These are phyloP conservation scores for Zaprionus obscuricornis DNA, from an alignment of 2,888 invertebrate genomes.

Conservation along the genomic window DNA sequence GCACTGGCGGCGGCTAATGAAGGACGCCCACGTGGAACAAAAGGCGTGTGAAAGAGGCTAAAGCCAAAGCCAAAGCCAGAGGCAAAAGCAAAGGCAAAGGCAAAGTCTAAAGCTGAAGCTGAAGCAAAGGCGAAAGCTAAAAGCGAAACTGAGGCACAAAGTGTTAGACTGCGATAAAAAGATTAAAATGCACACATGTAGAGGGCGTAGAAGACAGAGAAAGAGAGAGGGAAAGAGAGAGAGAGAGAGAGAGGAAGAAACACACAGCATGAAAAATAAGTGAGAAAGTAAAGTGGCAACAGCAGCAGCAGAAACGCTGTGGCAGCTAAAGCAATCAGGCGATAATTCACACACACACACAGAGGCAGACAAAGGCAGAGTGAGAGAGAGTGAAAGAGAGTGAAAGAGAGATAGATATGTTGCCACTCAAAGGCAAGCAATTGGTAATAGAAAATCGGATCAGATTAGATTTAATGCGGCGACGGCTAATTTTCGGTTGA, in stretches of 20 bases:
- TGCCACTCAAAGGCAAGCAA: constrained; percentile 47
- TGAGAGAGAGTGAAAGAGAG: neutral
- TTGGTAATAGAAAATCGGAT: constrained; percentile 77
- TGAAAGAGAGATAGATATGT: neutral
- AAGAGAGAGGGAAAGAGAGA: neutral
- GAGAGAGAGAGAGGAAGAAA: neutral
- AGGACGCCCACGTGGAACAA: constrained; percentile 52
- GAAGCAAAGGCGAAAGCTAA: too few species aligned
- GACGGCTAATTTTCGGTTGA: constrained; percentile 71
- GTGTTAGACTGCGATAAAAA: constrained; percentile 75
- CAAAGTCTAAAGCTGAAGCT: too few species aligned
- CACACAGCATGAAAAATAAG: too few species aligned
- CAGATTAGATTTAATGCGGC: constrained; percentile 77
- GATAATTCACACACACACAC: constrained; percentile 40
- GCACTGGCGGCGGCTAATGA: constrained; percentile 48
- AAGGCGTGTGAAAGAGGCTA: constrained; percentile 49
- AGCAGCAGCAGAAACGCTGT: neutral
- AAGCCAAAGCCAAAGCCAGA: too few species aligned
- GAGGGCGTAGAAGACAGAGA: too few species aligned
- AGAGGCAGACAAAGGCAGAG: constrained; percentile 16
- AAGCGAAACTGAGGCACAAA: constrained; percentile 56
- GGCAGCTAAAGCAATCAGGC: constrained; percentile 25
- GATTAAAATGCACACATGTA: constrained; percentile 67
- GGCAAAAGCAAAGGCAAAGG: too few species aligned
- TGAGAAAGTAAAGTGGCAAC: neutral